Conservation (phyloP, 2,888 invertebrate species). For the Rotaria macrura region DNA sequence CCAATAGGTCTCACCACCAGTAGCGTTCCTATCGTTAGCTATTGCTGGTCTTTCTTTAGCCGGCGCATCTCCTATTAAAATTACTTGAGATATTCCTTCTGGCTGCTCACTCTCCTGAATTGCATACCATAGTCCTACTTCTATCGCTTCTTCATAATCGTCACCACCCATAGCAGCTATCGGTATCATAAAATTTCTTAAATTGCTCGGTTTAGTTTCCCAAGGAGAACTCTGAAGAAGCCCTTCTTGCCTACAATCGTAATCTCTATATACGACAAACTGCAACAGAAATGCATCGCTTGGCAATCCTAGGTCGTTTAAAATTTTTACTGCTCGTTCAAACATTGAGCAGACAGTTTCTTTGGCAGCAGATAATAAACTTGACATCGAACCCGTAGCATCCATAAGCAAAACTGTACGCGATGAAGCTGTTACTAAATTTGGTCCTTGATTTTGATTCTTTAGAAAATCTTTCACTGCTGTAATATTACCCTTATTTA, state of each 20-base stretch:
- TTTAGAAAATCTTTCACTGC: background rate
- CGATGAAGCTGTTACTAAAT: background rate
- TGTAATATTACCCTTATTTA: background rate
- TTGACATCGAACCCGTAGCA: conserved; percentile 4
- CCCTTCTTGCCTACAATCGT: background rate
- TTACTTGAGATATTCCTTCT: conserved; percentile 14
- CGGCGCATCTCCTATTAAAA: conserved; percentile 14
- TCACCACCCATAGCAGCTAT: background rate
- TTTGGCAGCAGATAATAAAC: background rate
- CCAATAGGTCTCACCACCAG: background rate
- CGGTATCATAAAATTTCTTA: no score
- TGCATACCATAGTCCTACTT: conserved; percentile 3
- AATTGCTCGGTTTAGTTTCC: no score
- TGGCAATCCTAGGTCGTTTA: background rate
- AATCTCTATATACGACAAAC: background rate
- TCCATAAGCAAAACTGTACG: conserved; percentile 15
- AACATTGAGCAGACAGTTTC: background rate
- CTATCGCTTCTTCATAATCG: background rate
- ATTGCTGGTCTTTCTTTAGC: background rate
- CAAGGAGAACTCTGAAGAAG: background rate
- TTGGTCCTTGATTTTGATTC: background rate
- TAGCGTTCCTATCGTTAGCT: background rate
- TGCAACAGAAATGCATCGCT: background rate
- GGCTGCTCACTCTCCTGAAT: background rate
- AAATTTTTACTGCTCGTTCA: background rate